Percentiles rank a stretch among this genome's conserved stretches.
These are phyloP conservation scores for Drosophila tsacasi DNA, from an alignment of 1,140 invertebrate species.

Conservation along the genomic window DNA sequence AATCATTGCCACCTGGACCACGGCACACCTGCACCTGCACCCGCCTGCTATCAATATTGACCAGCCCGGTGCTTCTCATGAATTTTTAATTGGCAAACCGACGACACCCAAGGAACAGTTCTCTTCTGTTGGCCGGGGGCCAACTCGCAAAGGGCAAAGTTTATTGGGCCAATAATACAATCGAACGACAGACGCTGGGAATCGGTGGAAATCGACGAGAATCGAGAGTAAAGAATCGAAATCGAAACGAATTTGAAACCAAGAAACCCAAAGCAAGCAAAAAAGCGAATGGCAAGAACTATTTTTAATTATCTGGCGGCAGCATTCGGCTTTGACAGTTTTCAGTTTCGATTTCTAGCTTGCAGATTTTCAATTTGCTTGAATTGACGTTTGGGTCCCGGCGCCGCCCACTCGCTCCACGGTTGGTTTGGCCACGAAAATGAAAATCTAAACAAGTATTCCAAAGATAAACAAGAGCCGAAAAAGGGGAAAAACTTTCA, in stretches of 20 bases:
- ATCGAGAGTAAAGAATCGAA: slow-evolving; percentile 46
- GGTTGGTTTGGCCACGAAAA: slow-evolving; percentile 21
- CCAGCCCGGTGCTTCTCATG: slow-evolving; percentile 7
- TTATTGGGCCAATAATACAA: slow-evolving; percentile 77
- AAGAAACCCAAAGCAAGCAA: neutral
- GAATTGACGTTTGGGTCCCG: slow-evolving; percentile 53
- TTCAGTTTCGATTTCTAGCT: slow-evolving; percentile 54
- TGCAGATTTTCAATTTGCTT: slow-evolving; percentile 54
- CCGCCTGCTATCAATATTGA: slow-evolving; percentile 18
- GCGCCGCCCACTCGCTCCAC: slow-evolving; percentile 23
- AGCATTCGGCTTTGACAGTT: slow-evolving; percentile 49
- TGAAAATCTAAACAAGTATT: slow-evolving; percentile 39
- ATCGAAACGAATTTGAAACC: slow-evolving; percentile 45
- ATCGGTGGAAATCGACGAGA: slow-evolving; percentile 15
- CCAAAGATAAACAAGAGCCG: slow-evolving; percentile 34
- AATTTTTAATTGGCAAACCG: slow-evolving; percentile 54
- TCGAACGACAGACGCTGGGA: slow-evolving; percentile 23
- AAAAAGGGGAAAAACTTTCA: slow-evolving; percentile 43
- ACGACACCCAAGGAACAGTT: slow-evolving; percentile 24
- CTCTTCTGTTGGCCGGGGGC: slow-evolving; percentile 45
- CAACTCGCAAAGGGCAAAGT: slow-evolving; percentile 69
- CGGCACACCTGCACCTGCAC: slow-evolving; percentile 14
- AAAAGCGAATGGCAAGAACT: slow-evolving; percentile 43
- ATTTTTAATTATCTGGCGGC: slow-evolving; percentile 65
- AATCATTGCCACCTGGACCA: slow-evolving; percentile 18